Base-by-base conservation (phyloP, 2,888 invertebrate species). In the Cosmia pyralina region DNA sequence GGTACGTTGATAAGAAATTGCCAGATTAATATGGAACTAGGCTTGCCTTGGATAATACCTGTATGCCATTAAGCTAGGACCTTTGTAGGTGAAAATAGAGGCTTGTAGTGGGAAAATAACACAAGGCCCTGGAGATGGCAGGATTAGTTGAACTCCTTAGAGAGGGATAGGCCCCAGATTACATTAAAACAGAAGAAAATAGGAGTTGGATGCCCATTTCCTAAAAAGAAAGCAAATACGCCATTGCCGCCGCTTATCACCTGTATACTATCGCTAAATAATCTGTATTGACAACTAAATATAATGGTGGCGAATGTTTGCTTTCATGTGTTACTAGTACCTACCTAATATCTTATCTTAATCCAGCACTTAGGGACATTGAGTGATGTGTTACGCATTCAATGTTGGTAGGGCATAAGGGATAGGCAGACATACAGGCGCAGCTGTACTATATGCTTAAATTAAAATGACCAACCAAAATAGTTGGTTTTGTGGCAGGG, bases 221-320 rank as follows among this genome's bases (percentile, higher is more conserved):
- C 19, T 34, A 5, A 22, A 52, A 64, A 52, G 34, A 64, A 52
- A 58, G 34, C 28, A 60, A 44, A 2, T 8, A 7, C 59, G 28
- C 28, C 1, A 28, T 28, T 28, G 7, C 50, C 41, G 22, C 38
- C 22, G 1, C 52, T 59, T 78, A 72, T 72, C 78, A 52, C 1
- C 38, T 38, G 38, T 10, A 17, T 38, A 22, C 62, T 77, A 78
- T 72, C 63, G 0, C 34, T 41, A 57, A 64, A 73, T 78, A 78
- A 79, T 67, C 72, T 64, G 64, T 62, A 62, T 28, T 48, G 59
- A 72, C 64, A 73, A 55, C 64, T 46, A 41, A 53, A 60, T 48
- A 55, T 64, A 65, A 78, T 72, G 53, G 67, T 44, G 48, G 55
- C 22, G 34, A 46, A 52, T 71, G 46, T 66, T 77, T 41, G 46